Percentiles rank a stretch among this genome's conserved stretches.
phyloP scores from a whole-genome alignment of 2,797 vertebrate genomes.

The Podarcis siculus region DNA sequence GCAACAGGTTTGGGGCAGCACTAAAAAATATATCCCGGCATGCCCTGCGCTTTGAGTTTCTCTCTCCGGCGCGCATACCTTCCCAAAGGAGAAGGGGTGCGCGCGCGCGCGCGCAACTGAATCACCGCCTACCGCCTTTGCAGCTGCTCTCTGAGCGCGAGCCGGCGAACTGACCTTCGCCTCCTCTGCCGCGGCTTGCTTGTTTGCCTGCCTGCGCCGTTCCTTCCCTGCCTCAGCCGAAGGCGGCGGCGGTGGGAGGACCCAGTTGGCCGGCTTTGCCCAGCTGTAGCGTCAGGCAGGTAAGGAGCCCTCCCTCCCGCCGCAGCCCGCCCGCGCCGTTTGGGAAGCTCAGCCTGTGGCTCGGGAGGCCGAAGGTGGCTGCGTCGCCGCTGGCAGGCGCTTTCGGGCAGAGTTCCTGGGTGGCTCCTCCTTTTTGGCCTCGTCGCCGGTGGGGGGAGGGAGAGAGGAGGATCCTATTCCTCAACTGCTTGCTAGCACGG shows the following conservation, averaged over 20 bases:
- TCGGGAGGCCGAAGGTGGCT: too few relatives aligned
- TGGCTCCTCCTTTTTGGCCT: neutral
- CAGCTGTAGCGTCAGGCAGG: neutral
- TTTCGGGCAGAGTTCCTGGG: neutral
- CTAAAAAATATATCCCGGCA: neutral
- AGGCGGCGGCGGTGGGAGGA: neutral
- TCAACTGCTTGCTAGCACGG: too few relatives aligned
- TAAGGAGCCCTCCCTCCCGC: neutral
- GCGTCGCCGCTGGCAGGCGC: neutral
- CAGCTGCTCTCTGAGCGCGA: neutral
- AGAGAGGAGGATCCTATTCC: neutral
- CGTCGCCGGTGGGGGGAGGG: neutral
- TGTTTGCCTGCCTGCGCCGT: neutral
- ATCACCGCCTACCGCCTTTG: accelerated
- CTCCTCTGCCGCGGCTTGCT: neutral
- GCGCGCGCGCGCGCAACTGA: neutral
- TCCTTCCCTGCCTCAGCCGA: neutral
- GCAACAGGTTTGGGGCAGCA: neutral
- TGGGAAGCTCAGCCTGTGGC: too few relatives aligned
- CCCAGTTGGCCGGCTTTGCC: neutral
- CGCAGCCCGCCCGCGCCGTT: neutral
- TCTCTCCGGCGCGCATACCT: too few relatives aligned
- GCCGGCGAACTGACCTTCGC: neutral
- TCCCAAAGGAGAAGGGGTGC: too few relatives aligned
- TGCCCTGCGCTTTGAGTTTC: neutral